Evolutionary conservation across 2,888 invertebrate species (phyloP).

Genomic region (Criorhina ranunculi): DNA sequence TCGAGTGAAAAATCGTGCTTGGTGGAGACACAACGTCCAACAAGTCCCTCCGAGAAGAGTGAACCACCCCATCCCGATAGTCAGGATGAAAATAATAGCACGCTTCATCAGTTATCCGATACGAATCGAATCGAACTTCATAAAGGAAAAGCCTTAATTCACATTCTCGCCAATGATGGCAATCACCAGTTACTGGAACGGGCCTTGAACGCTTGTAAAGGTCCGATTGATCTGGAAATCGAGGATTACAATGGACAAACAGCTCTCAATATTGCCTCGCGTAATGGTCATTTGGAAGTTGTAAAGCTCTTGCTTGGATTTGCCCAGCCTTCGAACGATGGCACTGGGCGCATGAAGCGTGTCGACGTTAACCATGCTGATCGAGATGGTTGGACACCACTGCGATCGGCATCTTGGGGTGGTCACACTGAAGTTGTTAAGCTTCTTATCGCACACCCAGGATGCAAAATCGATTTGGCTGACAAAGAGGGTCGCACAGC

Average conservation of each 20-base stretch:
- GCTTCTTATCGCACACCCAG: slow-evolving; percentile 89
- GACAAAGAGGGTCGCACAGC: slow-evolving; percentile 96
- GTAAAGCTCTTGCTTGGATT: slow-evolving; percentile 87
- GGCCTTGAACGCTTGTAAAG: slow-evolving; percentile 87
- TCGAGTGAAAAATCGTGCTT: slow-evolving; percentile 84
- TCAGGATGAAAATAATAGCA: slow-evolving; percentile 83
- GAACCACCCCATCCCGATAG: slow-evolving; percentile 82
- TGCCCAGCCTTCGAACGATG: slow-evolving; percentile 82
- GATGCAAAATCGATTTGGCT: slow-evolving; percentile 93
- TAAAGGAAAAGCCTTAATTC: slow-evolving; percentile 89
- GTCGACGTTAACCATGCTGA: slow-evolving; percentile 91
- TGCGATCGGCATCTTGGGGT: slow-evolving; percentile 97
- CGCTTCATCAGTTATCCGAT: slow-evolving; percentile 83
- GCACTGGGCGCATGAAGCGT: slow-evolving; percentile 84
- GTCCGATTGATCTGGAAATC: slow-evolving; percentile 86
- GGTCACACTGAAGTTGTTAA: slow-evolving; percentile 96
- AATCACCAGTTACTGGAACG: slow-evolving; percentile 88
- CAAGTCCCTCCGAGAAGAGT: slow-evolving; percentile 83
- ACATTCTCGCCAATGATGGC: slow-evolving; percentile 91
- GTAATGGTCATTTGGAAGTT: slow-evolving; percentile 90
- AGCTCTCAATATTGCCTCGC: slow-evolving; percentile 93
- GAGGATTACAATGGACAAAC: slow-evolving; percentile 93
- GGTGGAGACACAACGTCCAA: slow-evolving; percentile 82
- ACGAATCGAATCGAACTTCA: slow-evolving; percentile 84
- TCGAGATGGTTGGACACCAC: slow-evolving; percentile 95